Evolutionary conservation across 2,113 vertebrate genomes (phyloP).

Genomic region (Cyphomyrus plagiostoma): DNA sequence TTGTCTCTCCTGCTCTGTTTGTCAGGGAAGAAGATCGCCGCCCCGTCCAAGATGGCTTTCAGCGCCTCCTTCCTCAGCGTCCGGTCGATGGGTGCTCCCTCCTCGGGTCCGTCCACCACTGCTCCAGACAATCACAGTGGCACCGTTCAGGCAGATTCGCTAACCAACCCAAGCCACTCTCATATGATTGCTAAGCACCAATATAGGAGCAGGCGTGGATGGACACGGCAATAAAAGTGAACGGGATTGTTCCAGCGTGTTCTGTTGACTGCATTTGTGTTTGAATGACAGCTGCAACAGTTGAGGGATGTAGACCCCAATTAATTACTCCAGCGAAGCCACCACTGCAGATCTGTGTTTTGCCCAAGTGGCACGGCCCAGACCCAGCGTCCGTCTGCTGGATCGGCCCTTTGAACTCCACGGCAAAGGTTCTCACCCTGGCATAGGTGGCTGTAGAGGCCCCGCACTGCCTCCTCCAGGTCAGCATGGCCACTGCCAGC

Average conservation of each 20-base stretch:
- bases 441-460: slow-evolving; percentile 82
- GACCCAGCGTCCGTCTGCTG: not conserved
- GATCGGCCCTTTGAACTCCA: not conserved
- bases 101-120: slow-evolving; percentile 78
- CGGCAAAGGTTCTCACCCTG: slow-evolving; percentile 58
- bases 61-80: slow-evolving; percentile 76
- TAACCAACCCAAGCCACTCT: not conserved
- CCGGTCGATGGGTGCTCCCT: slow-evolving; percentile 59
- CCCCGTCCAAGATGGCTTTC: slow-evolving; percentile 83
- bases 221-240: not conserved
- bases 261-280: not conserved
- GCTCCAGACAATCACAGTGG: slow-evolving; percentile 31
- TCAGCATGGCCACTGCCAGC: slow-evolving; percentile 42
- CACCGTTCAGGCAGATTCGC: not conserved
- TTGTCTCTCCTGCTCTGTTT: slow-evolving; percentile 75
- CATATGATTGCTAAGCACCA: not conserved
- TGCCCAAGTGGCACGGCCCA: not conserved
- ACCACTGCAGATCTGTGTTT: not conserved
- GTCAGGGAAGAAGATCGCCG: slow-evolving; percentile 91
- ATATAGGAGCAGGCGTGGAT: not conserved
- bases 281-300: not conserved
- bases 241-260: not conserved
- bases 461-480: slow-evolving; percentile 62
- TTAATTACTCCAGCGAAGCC: not conserved
- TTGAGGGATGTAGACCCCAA: not conserved